Evolutionary conservation across 2,113 vertebrate genomes (phyloP).

Genomic region (Dromiciops gliroides): DNA sequence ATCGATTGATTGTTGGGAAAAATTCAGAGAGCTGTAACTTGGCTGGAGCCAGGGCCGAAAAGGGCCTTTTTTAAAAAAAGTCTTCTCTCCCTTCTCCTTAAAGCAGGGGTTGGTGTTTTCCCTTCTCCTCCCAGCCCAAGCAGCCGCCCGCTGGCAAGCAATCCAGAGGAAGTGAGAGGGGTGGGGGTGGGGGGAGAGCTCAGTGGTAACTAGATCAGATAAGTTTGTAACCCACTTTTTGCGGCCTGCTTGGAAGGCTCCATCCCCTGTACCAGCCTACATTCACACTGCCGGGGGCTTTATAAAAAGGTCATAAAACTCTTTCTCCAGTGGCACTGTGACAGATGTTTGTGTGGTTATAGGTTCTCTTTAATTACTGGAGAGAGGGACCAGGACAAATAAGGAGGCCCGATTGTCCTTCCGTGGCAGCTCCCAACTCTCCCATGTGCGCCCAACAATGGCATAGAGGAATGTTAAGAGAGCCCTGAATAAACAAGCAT

Average conservation of each 20-base stretch:
- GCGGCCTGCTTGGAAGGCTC: not conserved
- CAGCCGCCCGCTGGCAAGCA: not conserved
- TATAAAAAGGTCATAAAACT: constrained; percentile 55
- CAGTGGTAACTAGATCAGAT: not conserved
- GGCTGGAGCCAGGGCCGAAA: not conserved
- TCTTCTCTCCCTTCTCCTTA: not conserved
- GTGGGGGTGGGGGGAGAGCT: not conserved
- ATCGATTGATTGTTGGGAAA: not conserved
- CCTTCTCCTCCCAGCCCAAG: not conserved
- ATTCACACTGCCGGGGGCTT: constrained; percentile 54
- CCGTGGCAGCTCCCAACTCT: constrained; percentile 86
- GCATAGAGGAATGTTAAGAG: constrained; percentile 83
- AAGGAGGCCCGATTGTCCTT: constrained; percentile 85
- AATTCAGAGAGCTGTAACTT: not conserved
- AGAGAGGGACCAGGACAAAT: constrained; percentile 86
- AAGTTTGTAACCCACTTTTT: constrained; percentile 21
- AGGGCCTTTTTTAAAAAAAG: not conserved
- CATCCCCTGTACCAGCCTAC: not conserved
- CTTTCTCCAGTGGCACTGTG: constrained; percentile 59
- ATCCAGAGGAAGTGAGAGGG: not conserved
- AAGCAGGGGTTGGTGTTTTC: not conserved
- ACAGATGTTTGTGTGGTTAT: constrained; percentile 84
- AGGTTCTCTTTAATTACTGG: constrained; percentile 78
- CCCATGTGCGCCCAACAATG: constrained; percentile 81
- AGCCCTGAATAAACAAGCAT: constrained; percentile 90